These are phyloP conservation scores for Pristionchus mayeri DNA, from an alignment of 2,888 invertebrate species.

Conservation along the genomic window DNA sequence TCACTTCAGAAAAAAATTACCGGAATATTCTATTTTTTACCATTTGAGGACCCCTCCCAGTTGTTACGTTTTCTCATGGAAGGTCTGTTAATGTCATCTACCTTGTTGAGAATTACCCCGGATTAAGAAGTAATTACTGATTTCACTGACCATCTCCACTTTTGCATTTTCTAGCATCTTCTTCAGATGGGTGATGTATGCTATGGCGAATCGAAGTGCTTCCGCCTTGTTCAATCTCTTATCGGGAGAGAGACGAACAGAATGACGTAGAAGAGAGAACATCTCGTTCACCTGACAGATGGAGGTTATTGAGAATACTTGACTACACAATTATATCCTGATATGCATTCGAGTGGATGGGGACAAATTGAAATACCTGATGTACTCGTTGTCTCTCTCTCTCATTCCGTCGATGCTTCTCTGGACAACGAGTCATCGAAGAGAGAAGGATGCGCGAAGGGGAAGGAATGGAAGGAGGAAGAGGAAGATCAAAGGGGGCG, in stretches of 20 bases:
- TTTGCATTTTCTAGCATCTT: slow-evolving; percentile 24
- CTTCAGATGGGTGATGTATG: neutral
- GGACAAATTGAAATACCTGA: neutral
- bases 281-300: neutral
- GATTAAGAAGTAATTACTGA: too few relatives aligned
- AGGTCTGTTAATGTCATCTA: too few relatives aligned
- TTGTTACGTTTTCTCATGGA: too few relatives aligned
- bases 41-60: too few relatives aligned
- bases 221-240: slow-evolving; percentile 29
- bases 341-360: neutral
- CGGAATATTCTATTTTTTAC: too few relatives aligned
- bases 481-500: neutral
- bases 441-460: slow-evolving; percentile 28
- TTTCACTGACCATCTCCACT: neutral
- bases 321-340: too few relatives aligned
- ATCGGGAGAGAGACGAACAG: neutral
- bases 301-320: neutral
- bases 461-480: neutral
- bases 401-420: slow-evolving; percentile 3
- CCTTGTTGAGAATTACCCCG: too few relatives aligned
- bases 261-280: neutral
- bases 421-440: neutral
- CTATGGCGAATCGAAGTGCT: neutral
- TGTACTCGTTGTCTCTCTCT: neutral
- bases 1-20: too few relatives aligned